Base-by-base conservation (phyloP, 2,113 vertebrate species). In the Cryptoleucopteryx plumbea region DNA sequence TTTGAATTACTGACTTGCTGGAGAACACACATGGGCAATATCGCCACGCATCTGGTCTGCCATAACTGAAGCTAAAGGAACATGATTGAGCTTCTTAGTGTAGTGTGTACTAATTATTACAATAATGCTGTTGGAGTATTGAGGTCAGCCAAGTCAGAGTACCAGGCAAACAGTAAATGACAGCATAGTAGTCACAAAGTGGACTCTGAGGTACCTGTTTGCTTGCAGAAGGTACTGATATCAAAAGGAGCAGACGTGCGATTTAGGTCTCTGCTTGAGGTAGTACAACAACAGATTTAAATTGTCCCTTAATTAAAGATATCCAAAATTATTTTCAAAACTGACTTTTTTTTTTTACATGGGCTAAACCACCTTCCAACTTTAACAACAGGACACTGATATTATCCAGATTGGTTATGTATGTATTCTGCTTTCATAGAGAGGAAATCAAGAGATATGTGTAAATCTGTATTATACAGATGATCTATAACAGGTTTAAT, bases 181-280 rank as follows among this genome's bases (percentile, higher is more conserved):
- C 78, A 63, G 32, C 16, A 34, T 2, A 38, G 45, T 11, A 65
- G 22, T 23, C 42, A 70, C 32, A 21, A 32, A 23, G 6, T 22
- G 56, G 32, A 77, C 43, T 55, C 23, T 25, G 16, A 61, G 23
- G 23, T 40, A n/a, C 20, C 14, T 71, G 70, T 71, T 65, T 72
- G 32, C n/a, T 63, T 82, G 56, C 42, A 43, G 40, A 50, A 80
- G 6, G 4, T 48, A 23, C n/a, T 18, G 32, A 16, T 74, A 27
- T 12, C 21, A 68, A 42, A 75, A 68, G 42, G 36, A 55, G 32
- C 38, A 78, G 58, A 53, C 2, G 7, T 0, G 2, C 2, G 0
- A 14, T 65, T 29, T 40, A 71, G 16, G 10, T 71, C 38, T 88
- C 38, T 71, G 42, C 32, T 43, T 59, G 52, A 22, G 8, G 45